A percentile compares a stretch with the other conserved stretches of the same genome.
Evolutionary conservation across 1,140 invertebrate genomes (phyloP).

Genomic region (Hylyphantes graminicola): DNA sequence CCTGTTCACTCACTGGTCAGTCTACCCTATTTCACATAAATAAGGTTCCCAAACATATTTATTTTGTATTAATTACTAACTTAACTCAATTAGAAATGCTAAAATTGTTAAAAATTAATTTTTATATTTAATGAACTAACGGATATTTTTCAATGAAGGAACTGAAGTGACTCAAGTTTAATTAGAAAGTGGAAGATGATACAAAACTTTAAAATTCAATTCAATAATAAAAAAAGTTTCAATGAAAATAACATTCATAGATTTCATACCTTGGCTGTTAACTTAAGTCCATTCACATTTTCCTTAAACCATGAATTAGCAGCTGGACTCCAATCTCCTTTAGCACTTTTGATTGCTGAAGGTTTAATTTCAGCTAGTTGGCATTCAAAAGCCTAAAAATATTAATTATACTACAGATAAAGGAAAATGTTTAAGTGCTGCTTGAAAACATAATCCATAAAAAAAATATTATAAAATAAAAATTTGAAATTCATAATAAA

Average conservation of each 20-base stretch:
- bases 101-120: no score
- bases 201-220: not conserved
- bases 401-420: not conserved
- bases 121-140: no score
- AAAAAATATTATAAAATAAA: not conserved
- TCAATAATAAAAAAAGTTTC: not conserved
- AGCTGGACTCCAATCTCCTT: slow-evolving; percentile 73
- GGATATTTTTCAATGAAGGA: no score
- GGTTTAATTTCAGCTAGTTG: slow-evolving; percentile 58
- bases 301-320: slow-evolving; percentile 71
- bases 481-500: not conserved
- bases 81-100: no score
- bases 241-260: not conserved
- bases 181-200: not conserved
- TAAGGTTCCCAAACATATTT: no score
- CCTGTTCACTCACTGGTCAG: no score
- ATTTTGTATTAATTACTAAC: no score
- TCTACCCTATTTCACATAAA: no score
- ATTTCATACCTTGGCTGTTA: slow-evolving; percentile 15
- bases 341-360: slow-evolving; percentile 68
- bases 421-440: not conserved
- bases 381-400: slow-evolving; percentile 62
- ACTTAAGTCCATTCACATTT: slow-evolving; percentile 49
- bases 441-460: not conserved
- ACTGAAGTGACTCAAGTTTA: not conserved